These are phyloP conservation scores for Azorinus chamasolen DNA, from an alignment of 2,888 invertebrate species.

Conservation along the genomic window DNA sequence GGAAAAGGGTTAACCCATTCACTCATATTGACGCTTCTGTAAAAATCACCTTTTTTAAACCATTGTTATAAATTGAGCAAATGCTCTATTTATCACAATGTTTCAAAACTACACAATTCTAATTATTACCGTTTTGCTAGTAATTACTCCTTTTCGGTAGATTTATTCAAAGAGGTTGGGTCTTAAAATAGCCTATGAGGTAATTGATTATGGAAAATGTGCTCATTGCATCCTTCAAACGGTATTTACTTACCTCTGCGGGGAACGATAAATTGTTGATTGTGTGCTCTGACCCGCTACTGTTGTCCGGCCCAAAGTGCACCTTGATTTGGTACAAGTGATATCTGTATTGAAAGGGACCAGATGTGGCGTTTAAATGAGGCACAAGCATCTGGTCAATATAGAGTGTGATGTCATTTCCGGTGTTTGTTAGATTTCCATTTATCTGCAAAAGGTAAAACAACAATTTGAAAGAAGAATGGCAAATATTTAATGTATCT, in stretches of 20 bases:
- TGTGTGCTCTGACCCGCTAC: conserved; percentile 98
- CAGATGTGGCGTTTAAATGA: conserved; percentile 97
- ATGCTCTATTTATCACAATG: too few relatives aligned
- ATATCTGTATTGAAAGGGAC: conserved; percentile 98
- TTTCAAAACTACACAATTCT: too few relatives aligned
- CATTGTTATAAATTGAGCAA: too few relatives aligned
- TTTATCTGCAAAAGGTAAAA: conserved; percentile 92
- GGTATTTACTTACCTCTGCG: conserved; percentile 93
- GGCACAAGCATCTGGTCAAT: conserved; percentile 90
- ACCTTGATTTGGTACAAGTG: conserved; percentile 97
- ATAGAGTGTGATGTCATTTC: conserved; percentile 97
- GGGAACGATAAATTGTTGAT: conserved; percentile 98
- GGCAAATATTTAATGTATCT: neutral
- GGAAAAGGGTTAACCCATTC: too few relatives aligned
- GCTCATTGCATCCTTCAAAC: too few relatives aligned
- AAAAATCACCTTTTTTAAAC: too few relatives aligned
- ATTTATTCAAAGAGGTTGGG: too few relatives aligned
- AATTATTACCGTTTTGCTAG: too few relatives aligned
- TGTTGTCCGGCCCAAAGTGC: conserved; percentile 89
- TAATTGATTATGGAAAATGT: too few relatives aligned
- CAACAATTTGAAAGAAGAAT: neutral
- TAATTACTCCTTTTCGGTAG: too few relatives aligned
- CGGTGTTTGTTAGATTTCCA: conserved; percentile 96
- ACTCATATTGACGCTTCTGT: too few relatives aligned
- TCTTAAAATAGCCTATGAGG: too few relatives aligned